A percentile compares a stretch with the other conserved stretches of the same genome.
phyloP scores from a whole-genome alignment of 2,888 invertebrate genomes.

The Oegoconia quadripuncta region DNA sequence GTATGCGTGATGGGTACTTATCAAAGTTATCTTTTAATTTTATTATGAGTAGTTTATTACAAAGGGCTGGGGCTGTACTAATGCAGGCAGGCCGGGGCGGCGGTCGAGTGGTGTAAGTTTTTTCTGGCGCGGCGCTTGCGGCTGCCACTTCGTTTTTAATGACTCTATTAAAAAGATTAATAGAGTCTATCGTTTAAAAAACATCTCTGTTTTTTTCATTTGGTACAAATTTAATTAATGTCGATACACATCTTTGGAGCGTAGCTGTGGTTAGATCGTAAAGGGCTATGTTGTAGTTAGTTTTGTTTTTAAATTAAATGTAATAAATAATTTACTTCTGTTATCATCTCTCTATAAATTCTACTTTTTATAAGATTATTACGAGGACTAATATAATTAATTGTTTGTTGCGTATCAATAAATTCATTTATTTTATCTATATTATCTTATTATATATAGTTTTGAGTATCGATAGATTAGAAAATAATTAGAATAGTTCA shows the following conservation, averaged over 20 bases:
- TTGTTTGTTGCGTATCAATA: too few relatives aligned
- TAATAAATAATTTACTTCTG: background rate
- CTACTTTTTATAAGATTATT: too few relatives aligned
- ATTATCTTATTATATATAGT: too few relatives aligned
- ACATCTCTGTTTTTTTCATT: slow-evolving; percentile 56
- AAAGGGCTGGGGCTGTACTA: slow-evolving; percentile 28
- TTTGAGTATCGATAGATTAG: too few relatives aligned
- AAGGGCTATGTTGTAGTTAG: slow-evolving; percentile 12
- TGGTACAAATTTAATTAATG: slow-evolving; percentile 74
- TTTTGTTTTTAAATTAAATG: background rate
- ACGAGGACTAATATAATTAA: too few relatives aligned
- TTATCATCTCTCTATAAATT: background rate
- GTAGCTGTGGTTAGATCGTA: slow-evolving; percentile 9
- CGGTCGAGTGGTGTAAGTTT: slow-evolving; percentile 11
- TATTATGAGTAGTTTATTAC: slow-evolving; percentile 51
- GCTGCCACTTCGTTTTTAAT: slow-evolving; percentile 65
- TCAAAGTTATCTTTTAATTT: slow-evolving; percentile 45
- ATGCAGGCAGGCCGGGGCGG: slow-evolving; percentile 24
- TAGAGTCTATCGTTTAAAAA: slow-evolving; percentile 63
- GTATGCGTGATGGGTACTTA: slow-evolving; percentile 34
- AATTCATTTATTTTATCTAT: too few relatives aligned
- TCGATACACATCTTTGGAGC: slow-evolving; percentile 51
- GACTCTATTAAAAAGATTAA: slow-evolving; percentile 77
- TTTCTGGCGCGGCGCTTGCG: slow-evolving; percentile 46
- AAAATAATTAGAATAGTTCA: too few relatives aligned